Evolutionary conservation across 2,888 invertebrate genomes (phyloP), one percentile per base, ranked within the genome.

Genomic region (Nysson spinosus): DNA sequence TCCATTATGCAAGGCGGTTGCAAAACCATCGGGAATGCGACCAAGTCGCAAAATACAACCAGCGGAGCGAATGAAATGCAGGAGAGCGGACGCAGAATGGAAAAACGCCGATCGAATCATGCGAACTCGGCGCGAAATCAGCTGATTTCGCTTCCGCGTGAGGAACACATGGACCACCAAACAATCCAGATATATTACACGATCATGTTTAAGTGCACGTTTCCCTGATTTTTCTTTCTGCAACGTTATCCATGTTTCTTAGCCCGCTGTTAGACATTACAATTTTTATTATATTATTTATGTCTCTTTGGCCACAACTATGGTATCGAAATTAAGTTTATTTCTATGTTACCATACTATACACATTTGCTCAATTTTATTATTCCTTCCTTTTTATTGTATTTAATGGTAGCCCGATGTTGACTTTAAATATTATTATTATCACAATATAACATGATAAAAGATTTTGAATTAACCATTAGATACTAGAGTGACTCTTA

Each of bases 91-190:
- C 9, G 11, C 22, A 37, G 40, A 49, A 44, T 49, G 46, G 35
- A 56, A 66, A 54, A 67, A 46, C 40, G 42, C 28, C 52, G 47
- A 57, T 35, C 55, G 58, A 62, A 66, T 55, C 51, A 16, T 7
- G 66, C 61, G 58, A 46, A 50, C 35, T 49, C 39, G 40, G 49
- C 49, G 17, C 12, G 42, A 28, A 37, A 72, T 72, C 62, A 54
- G 54, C 62, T 66, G 73, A 69, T 63, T 54, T 12, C 47, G 51
- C 22, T 40, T 26, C 11, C 9, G 16, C 24, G 16, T 20, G 35
- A 14, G 14, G 57, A 44, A 50, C 26, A 5, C 26, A 14, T 16
- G 47, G 9, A 9, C 7, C 37, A 26, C 12, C 19, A 26, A 26
- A 6, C 49, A 32, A 49, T 44, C 37, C 43, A 6, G 16, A 34